Percentiles rank a stretch among this genome's conserved stretches.
Conservation (phyloP, 2,888 invertebrate genomes). For the Thysanoteuthis rhombus region DNA sequence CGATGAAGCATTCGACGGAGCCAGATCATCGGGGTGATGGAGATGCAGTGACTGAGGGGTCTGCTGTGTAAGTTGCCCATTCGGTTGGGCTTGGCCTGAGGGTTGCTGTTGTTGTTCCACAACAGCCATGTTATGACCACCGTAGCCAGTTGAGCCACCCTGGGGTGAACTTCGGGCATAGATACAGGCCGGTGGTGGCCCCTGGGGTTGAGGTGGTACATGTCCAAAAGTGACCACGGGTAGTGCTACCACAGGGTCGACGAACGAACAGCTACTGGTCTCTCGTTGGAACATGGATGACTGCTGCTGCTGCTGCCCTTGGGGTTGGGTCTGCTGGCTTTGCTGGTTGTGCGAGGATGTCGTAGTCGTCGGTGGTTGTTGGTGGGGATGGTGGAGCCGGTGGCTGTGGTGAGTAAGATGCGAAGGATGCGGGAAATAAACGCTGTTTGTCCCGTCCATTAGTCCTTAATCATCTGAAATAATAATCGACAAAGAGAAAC, state of each 20-base stretch:
- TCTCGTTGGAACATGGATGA: not conserved
- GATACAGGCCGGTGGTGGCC: constrained; percentile 48
- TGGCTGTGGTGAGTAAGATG: constrained; percentile 48
- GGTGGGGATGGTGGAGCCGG: constrained; percentile 29
- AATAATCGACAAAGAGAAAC: not conserved
- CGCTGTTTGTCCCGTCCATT: constrained; percentile 30
- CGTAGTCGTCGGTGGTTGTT: not conserved
- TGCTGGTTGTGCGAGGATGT: not conserved
- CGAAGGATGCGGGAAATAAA: constrained; percentile 22
- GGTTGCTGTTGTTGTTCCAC: constrained; percentile 53
- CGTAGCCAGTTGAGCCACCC: constrained; percentile 42
- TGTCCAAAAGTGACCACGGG: constrained; percentile 24
- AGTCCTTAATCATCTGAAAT: constrained; percentile 30
- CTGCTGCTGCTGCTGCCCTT: not conserved
- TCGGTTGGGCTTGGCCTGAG: constrained; percentile 36
- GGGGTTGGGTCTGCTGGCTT: constrained; percentile 16
- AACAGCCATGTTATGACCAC: constrained; percentile 59
- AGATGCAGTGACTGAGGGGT: constrained; percentile 35
- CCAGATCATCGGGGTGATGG: not conserved
- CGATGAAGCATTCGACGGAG: not conserved
- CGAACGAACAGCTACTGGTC: not conserved
- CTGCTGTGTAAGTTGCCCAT: constrained; percentile 40
- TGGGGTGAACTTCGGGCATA: constrained; percentile 48
- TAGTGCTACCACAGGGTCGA: not conserved
- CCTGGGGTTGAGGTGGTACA: constrained; percentile 38